Percentiles rank a stretch among this genome's conserved stretches.
Evolutionary conservation across 2,113 vertebrate genomes (phyloP).

Genomic region (rat (Rattus norvegicus)): DNA sequence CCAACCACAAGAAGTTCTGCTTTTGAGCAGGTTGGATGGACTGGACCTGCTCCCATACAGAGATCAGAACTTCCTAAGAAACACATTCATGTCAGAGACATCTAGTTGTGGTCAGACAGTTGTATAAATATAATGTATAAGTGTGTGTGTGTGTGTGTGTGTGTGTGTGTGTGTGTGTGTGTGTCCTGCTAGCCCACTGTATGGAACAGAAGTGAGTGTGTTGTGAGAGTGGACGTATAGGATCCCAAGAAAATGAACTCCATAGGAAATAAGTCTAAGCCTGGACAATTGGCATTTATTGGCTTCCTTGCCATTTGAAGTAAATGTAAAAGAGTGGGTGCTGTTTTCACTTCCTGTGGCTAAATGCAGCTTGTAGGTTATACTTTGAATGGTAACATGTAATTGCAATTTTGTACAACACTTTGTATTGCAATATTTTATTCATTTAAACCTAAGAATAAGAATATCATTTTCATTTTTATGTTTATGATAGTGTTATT

Average conservation of each 20-base stretch:
- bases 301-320: not conserved
- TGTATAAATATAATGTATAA: too few relatives aligned
- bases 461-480: not conserved
- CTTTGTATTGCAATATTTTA: not conserved
- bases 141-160: not conserved
- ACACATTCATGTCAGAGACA: fast-evolving
- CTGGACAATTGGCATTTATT: not conserved
- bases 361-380: not conserved
- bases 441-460: slow-evolving; percentile 29
- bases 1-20: not conserved
- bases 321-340: slow-evolving; percentile 5
- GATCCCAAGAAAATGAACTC: not conserved
- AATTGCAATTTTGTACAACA: not conserved
- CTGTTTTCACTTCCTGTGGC: not conserved
- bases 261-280: not conserved
- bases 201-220: fast-evolving
- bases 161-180: not conserved
- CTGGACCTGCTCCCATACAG: not conserved
- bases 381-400: not conserved
- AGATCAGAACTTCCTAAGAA: not conserved
- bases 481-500: not conserved
- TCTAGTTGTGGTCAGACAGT: not conserved
- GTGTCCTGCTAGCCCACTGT: too few relatives aligned
- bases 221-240: not conserved
- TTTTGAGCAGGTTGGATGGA: not conserved